phyloP scores from a whole-genome alignment of 2,113 vertebrate species.

The Montifringilla adamsi region DNA sequence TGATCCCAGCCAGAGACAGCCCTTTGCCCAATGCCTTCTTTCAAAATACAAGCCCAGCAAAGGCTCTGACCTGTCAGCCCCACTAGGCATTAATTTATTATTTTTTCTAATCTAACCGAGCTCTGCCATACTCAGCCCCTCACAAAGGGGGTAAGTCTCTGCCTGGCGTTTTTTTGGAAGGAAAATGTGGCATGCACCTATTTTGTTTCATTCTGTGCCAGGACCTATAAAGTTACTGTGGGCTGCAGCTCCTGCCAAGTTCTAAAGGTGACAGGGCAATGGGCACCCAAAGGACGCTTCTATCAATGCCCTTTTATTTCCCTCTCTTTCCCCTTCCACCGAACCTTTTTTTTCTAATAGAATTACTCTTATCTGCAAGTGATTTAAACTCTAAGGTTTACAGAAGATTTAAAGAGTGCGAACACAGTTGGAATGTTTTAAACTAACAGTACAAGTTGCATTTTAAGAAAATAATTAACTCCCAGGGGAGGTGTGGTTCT shows the following conservation, averaged over 20 bases:
- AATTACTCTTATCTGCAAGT: conserved; percentile 85
- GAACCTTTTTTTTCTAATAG: conserved; percentile 73
- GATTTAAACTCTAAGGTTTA: conserved; percentile 82
- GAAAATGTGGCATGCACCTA: conserved; percentile 67
- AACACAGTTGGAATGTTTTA: conserved; percentile 92
- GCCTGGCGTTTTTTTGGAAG: conserved; percentile 42
- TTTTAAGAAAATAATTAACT: conserved; percentile 92
- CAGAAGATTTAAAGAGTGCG: conserved; percentile 92
- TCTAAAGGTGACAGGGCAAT: conserved; percentile 42
- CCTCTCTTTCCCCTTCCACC: conserved; percentile 40
- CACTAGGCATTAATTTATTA: not conserved
- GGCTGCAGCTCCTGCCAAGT: conserved; percentile 53
- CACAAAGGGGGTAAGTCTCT: conserved; percentile 56
- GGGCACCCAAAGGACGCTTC: conserved; percentile 65
- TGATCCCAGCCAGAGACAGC: not conserved
- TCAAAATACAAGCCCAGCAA: conserved; percentile 24
- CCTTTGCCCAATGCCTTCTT: not conserved
- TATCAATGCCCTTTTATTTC: conserved; percentile 68
- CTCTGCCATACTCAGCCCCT: conserved; percentile 1
- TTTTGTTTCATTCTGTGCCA: conserved; percentile 63
- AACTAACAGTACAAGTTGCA: conserved; percentile 83
- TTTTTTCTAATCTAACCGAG: not conserved
- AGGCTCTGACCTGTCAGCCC: conserved; percentile 8
- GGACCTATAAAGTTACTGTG: conserved; percentile 51
- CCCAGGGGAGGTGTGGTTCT: conserved; percentile 83